Evolutionary conservation across 1,140 invertebrate genomes (phyloP), one percentile per base, ranked within the genome.

Genomic region (Pararge aegeria): DNA sequence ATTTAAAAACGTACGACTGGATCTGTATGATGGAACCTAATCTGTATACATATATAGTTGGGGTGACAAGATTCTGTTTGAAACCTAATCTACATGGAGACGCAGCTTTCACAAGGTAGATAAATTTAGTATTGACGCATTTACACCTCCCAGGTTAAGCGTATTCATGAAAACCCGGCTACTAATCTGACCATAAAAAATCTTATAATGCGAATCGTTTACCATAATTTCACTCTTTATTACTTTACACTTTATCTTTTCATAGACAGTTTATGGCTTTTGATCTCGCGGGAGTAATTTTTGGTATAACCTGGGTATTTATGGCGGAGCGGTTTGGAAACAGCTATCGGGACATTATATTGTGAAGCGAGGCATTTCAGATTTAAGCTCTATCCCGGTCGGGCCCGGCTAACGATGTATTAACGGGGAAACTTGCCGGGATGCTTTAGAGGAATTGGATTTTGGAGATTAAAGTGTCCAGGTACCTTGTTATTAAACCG

Each of bases 221-320:
- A 40, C 13, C 38, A 40, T 40, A 40, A 40, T 40, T 40, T 10
- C 16, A 16, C 15, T 40, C 16, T 40, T 40, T 40, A 40, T 40
- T 40, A 40, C 38, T 16, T 16, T 15, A 40, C 13, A 40, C 38
- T 40, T 15, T 15, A 40, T 40, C 16, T 40, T 40, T 40, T 40
- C 38, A 40, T 18, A 18, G 38, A 40, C 38, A 40, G 38, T 40
- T 40, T 40, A 40, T 18, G 38, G 38, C 38, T 18, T 15, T 16
- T 18, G 38, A 15, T 40, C 38, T 18, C 15, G 0, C 4, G 13
- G 13, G 38, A 6, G 38, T 40, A 40, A 40, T 40, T 40, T 40
- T 40, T 40, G 38, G 38, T 40, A 40, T 40, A 40, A 40, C 38
- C 38, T 16, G 16, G 13, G 38, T 40, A 40, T 40, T 40, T 40